Evolutionary conservation across 2,888 invertebrate genomes (phyloP).

Genomic region (Isoperla grammatica): DNA sequence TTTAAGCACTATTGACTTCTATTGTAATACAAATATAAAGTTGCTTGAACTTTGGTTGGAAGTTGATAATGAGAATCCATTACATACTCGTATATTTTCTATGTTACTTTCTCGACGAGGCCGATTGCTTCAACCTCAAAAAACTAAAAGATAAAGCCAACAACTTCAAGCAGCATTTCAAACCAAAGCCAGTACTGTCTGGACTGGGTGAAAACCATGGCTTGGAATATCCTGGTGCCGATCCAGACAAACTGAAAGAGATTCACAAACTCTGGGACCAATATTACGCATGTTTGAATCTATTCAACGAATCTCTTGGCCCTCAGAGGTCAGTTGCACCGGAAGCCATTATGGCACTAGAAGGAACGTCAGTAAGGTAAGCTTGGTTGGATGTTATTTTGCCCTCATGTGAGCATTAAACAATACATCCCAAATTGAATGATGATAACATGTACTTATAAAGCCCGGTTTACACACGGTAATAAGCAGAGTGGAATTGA

Average conservation of each 20-base stretch:
- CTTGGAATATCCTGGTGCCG: slow-evolving; percentile 46
- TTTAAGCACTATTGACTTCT: too few species aligned
- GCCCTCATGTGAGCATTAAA: too few species aligned
- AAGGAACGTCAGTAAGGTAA: slow-evolving; percentile 46
- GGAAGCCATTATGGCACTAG: slow-evolving; percentile 42
- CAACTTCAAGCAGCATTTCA: neutral
- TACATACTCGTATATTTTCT: too few species aligned
- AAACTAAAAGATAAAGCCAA: slow-evolving; percentile 1
- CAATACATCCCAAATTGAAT: too few species aligned
- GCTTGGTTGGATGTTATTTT: slow-evolving; percentile 33
- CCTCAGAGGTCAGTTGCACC: slow-evolving; percentile 41
- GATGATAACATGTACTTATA: too few species aligned
- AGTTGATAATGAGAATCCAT: too few species aligned
- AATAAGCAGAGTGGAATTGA: too few species aligned
- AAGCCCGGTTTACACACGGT: too few species aligned
- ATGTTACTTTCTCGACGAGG: too few species aligned
- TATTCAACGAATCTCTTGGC: slow-evolving; percentile 41
- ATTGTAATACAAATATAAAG: too few species aligned
- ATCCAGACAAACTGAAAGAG: slow-evolving; percentile 40
- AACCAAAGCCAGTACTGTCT: neutral
- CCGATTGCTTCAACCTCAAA: neutral
- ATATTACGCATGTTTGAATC: slow-evolving; percentile 50
- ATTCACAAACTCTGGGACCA: slow-evolving; percentile 48
- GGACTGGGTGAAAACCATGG: neutral
- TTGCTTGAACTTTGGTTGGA: too few species aligned